Base-by-base conservation (phyloP, 2,797 vertebrate genomes). In the Lepilemur septentrionalis region DNA sequence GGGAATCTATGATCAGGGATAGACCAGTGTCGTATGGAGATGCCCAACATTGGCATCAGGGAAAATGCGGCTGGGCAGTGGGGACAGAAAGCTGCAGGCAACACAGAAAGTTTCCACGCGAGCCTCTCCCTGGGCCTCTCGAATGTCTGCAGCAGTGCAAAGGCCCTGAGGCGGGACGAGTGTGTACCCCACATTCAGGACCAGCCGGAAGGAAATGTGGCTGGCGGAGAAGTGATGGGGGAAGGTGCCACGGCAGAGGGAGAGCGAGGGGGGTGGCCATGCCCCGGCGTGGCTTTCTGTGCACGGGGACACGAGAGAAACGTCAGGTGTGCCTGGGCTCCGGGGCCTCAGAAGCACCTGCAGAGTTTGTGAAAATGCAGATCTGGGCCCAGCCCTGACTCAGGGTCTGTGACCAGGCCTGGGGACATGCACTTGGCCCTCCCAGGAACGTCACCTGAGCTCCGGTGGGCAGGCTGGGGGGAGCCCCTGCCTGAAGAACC, bases 381-480 rank as follows among this genome's bases (percentile, higher is more conserved):
- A 23, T 35, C 50, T 9, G 5, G 4, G 48, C 28, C 32, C 35
- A 11, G 4, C 46, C 35, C 8, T 22, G 30, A 22, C 28, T 7
- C 59, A 25, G 4, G 15, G 46, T 50, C 65, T 46, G 35, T 1
- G 11, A 14, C n/a, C 35, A 28, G 79, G 55, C 78, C 82, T 38
- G 15, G 48, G 4, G 18, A 12, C 1, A 38, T 28, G 28, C 10
- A 10, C 0, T 1, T 12, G 20, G 13, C 2, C 7, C 22, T 78
- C 20, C 23, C 28, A 28, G 87, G 18, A 69, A 2, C 0, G 4
- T 46, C 55, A 50, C 25, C 9, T 41, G 7, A 57, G 43, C 9
- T 35, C 46, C 41, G 2, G 30, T 70, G 28, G 10, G n/a, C 18
- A n/a, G 52, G 25, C 20, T 1, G 0, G 0, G 0, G 22, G 2